Conservation (phyloP, 2,113 vertebrate genomes). For the Lynx canadensis region DNA sequence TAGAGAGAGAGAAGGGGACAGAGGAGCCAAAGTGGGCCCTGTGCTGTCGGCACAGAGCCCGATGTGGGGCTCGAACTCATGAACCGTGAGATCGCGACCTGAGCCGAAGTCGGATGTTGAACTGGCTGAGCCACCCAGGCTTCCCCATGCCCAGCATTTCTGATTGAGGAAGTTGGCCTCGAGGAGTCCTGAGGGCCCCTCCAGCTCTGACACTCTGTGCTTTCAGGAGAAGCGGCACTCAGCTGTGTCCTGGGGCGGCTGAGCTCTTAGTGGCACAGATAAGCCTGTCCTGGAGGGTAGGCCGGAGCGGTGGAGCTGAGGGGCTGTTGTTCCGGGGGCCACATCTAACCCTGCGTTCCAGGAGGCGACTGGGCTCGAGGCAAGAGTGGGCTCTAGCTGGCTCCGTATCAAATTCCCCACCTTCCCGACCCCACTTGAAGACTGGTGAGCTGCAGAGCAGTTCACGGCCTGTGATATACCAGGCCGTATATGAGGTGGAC, state of each 20-base stretch:
- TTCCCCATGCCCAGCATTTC: not conserved
- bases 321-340: not conserved
- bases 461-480: not conserved
- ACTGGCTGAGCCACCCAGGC: no score
- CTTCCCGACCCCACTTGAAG: not conserved
- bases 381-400: not conserved
- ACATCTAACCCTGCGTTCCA: not conserved
- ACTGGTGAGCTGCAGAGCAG: not conserved
- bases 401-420: not conserved
- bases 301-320: not conserved
- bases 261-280: not conserved
- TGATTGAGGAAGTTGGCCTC: not conserved
- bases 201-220: not conserved
- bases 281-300: not conserved
- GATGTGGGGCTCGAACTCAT: no score
- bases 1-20: no score
- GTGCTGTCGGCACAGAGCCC: no score
- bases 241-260: not conserved
- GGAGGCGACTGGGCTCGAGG: not conserved
- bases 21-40: no score
- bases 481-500: not conserved
- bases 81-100: no score
- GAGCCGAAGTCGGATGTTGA: no score
- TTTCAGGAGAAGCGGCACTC: not conserved
- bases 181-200: not conserved